A percentile compares a stretch with the other conserved stretches of the same genome.
Conservation (phyloP, 2,797 vertebrate species). For the Anguilla megastoma region DNA sequence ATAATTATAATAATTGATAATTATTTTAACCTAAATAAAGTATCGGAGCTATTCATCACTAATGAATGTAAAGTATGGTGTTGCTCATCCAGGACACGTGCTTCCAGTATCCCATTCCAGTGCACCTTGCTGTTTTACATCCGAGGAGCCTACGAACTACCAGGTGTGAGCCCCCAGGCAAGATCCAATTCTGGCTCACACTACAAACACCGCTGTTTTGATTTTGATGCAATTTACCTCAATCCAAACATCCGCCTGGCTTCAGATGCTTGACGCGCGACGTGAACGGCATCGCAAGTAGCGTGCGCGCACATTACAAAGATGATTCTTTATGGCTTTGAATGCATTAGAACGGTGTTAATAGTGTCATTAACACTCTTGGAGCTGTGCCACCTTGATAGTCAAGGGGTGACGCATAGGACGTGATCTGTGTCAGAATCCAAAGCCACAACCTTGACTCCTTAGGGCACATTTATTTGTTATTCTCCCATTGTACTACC, state of each 20-base stretch:
- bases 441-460: not conserved
- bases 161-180: not conserved
- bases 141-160: not conserved
- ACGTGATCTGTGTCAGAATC: not conserved
- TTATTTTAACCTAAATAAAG: not conserved
- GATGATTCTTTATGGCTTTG: constrained; percentile 7
- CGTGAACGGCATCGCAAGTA: constrained; percentile 1
- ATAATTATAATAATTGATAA: too few species aligned
- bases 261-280: not conserved
- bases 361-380: constrained; percentile 3
- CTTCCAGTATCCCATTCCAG: not conserved
- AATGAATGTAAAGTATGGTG: not conserved
- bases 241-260: not conserved
- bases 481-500: not conserved
- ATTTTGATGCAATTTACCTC: not conserved
- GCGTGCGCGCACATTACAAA: not conserved
- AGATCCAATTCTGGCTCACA: not conserved
- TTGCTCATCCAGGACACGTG: not conserved
- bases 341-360: not conserved
- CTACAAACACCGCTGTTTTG: not conserved
- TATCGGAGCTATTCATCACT: not conserved
- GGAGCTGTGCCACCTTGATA: not conserved
- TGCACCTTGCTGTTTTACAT: not conserved
- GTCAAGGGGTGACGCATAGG: not conserved
- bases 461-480: not conserved